Base-by-base conservation (phyloP, 1,140 invertebrate species). In the Cotesia typhae region DNA sequence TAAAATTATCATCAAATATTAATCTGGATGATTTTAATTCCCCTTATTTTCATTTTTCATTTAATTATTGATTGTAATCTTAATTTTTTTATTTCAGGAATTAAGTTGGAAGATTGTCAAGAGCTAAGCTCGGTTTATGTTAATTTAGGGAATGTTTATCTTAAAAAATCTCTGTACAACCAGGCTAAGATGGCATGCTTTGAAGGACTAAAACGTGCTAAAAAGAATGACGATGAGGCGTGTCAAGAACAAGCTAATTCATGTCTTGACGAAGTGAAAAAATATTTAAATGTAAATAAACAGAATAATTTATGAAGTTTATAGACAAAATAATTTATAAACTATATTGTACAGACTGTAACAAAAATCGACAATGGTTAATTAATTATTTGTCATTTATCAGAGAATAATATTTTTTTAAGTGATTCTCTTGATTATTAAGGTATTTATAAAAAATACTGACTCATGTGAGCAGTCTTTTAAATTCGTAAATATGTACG, bases 131-230 rank as follows among this genome's bases (percentile, higher is more conserved):
- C 91, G 1, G 89, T 96, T 74, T 91, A 94, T 85, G 90, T 94
- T 17, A 98, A 97, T 87, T 84, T 97, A 71, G 96, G 95, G 12
- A 90, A 93, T 73, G 88, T 94, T 66, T 94, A 93, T 79, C 80
- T 97, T 9, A 90, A 92, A 78, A 92, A 92, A 82, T 90, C 90
- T 35, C 81, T 95, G 63, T 81, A 92, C 51, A 82, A 89, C 10
- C 89, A 93, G 81, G 95, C 95, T 1, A 89, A 92, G 81, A 90
- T 90, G 74, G 85, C 84, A 61, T 97, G 95, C 81, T 88, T 89
- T 35, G 86, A 90, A 79, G 95, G 91, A 0, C 91, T 89, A 87
- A 90, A 88, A 82, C 82, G 95, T 74, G 93, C 92, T 4, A 89
- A 89, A 75, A 87, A 89, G 72, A 84, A 86, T 72, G 89, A 92